phyloP scores from a whole-genome alignment of 2,113 vertebrate genomes.

The Microtus montanus region DNA sequence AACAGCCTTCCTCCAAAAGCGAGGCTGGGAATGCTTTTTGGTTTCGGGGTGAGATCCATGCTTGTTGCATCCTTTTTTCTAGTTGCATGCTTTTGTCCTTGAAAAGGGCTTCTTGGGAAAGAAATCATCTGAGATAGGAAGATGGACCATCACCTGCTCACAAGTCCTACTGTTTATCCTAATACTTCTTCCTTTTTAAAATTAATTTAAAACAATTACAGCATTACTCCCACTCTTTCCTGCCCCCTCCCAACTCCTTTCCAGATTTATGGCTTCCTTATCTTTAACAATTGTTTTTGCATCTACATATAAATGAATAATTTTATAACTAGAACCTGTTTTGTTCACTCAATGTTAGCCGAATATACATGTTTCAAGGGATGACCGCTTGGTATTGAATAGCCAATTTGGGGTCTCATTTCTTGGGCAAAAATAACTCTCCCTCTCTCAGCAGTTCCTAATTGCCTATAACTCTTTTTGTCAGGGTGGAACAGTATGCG shows the following conservation, averaged over 20 bases:
- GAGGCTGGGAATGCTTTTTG: not conserved
- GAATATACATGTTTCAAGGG: too few species aligned
- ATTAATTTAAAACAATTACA: not conserved
- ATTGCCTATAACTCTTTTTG: too few species aligned
- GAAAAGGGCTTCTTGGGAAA: not conserved
- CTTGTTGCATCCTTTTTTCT: not conserved
- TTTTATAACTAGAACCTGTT: not conserved
- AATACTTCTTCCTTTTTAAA: not conserved
- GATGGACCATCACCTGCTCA: not conserved
- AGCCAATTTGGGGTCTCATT: not conserved
- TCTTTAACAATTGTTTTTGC: not conserved
- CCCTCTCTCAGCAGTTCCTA: not conserved
- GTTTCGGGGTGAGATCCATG: not conserved
- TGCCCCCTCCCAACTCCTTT: too few species aligned
- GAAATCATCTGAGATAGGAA: not conserved
- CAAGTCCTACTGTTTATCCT: not conserved
- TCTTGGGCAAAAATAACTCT: not conserved
- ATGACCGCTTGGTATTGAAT: not conserved
- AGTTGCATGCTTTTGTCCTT: not conserved
- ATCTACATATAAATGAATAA: not conserved
- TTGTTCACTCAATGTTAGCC: not conserved
- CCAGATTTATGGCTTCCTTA: too few species aligned
- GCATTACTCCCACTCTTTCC: too few species aligned
- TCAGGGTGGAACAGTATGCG: not conserved
- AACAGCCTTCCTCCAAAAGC: constrained; percentile 30